Base-by-base conservation (phyloP, 2,888 invertebrate genomes). In the Plutella xylostella region DNA sequence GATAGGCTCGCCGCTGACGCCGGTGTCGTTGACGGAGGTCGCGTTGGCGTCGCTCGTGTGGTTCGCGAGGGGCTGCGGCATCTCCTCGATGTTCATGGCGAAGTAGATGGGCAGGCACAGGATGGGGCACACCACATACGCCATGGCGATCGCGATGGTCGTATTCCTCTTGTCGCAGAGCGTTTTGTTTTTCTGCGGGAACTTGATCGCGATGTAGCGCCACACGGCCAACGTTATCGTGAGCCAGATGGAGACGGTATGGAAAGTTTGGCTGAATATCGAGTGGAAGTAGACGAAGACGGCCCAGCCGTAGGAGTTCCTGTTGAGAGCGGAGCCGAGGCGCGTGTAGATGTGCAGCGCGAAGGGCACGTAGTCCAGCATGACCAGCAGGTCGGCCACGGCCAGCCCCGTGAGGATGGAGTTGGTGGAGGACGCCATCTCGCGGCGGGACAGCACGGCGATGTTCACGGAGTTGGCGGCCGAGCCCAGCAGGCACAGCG, bases 171-270 rank as follows among this genome's bases (percentile, higher is more conserved):
- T 90, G 56, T 90, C 92, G 68, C 96, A 96, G 88, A 93, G 91
- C 35, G 90, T 87, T 34, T 88, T 87, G 63, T 93, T 94, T 60
- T 88, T 89, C 56, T 92, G 92, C 0, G 96, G 96, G 71, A 90
- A 90, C n/a, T 92, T 93, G 17, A 95, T 90, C 11, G 93, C 92
- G 47, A 96, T 89, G 65, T 92, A 96, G 17, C 97, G 88, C 94
- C 97, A 98, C 6, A 97, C 90, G 1, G 97, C 97, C 46, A 98
- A 80, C 2, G 93, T 93, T 21, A 97, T 92, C 0, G 97, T 97
- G 57, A 97, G 76, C 89, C 94, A 96, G 56, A 97, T 97, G 18
- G 96, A 95, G 49, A 96, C 91, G 2, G 97, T 96, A 71, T 93
- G 93, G 61, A 91, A 89, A 12, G 92, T 90, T 70, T 96, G 95